Base-by-base conservation (phyloP, 2,888 invertebrate species). In the Agonum fuliginosum region DNA sequence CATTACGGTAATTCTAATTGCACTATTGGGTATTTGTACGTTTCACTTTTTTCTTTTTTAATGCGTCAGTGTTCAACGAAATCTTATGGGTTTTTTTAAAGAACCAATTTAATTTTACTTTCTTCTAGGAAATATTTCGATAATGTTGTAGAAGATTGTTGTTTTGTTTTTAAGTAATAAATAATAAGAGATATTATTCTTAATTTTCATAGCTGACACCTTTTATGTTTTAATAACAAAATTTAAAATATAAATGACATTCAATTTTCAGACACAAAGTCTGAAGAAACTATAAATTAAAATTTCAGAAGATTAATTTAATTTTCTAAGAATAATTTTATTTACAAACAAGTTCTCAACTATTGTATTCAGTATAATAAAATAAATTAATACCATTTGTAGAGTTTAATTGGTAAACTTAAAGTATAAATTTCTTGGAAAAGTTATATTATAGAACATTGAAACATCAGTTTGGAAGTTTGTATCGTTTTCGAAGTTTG, bases 1-100 rank as follows among this genome's bases (percentile, higher is more conserved):
- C 24, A 54, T 54, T 54, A 54, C 54, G 22, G 54, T 54, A 54
- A 54, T 54, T 54, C 54, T 22, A 54, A 54, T 24, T n/a, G 24
- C 24, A 54, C 24, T 12, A 54, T 46, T 46, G 24, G 19, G 20
- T 20, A n/a, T 20, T 14, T 48, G 48, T 17, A 48, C 48, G 48
- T 48, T 20, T 48, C 22, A 48, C 10, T 48, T 48, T 48, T 48
- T 48, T 48, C 5, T 48, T 48, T 1, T 20, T 48, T 48, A 20
- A 19, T 48, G 48, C 48, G 20, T 8, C 22, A 6, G 19, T 8
- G 20, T 19, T 10, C 10, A 19, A 20, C 20, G 10, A n/a, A n/a
- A n/a, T n/a, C n/a, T n/a, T n/a, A n/a, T n/a, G n/a, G n/a, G n/a
- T n/a, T n/a, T n/a, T n/a, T n/a, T n/a, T n/a, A n/a, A 43, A 43